phyloP scores from a whole-genome alignment of 2,888 invertebrate genomes.

The Pterobdella sp. region DNA sequence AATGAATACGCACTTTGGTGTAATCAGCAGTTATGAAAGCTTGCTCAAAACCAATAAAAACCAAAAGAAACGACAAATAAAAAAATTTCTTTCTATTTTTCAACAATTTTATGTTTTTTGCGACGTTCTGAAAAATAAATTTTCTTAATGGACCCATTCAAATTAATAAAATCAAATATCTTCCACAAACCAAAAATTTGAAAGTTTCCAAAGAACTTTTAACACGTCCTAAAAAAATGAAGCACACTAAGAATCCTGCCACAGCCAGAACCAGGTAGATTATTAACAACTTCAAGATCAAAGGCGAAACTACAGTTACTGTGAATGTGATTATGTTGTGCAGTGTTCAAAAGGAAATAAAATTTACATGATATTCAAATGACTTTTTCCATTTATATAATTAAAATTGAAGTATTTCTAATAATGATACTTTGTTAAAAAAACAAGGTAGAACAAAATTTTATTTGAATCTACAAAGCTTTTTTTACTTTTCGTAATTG shows the following conservation, averaged over 20 bases:
- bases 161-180: background rate
- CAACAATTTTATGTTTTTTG: conserved; percentile 16
- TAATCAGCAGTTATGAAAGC: conserved; percentile 49
- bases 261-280: conserved; percentile 46
- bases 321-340: too few species aligned
- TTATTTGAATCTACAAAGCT: too few species aligned
- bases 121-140: background rate
- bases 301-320: conserved; percentile 30
- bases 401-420: too few species aligned
- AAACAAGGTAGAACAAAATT: too few species aligned
- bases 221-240: conserved; percentile 46
- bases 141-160: background rate
- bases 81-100: conserved; percentile 39
- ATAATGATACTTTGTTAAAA: too few species aligned
- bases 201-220: conserved; percentile 44
- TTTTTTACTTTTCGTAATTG: too few species aligned
- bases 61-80: conserved; percentile 45
- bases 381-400: too few species aligned
- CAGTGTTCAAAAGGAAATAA: too few species aligned
- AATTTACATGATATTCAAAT: too few species aligned
- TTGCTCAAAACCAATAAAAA: conserved; percentile 50
- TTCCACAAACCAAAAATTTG: conserved; percentile 44
- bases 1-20: conserved; percentile 42
- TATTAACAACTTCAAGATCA: conserved; percentile 44
- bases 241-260: conserved; percentile 44